Conservation (phyloP, 2,888 invertebrate genomes). For the Strigamia transsilvanica region DNA sequence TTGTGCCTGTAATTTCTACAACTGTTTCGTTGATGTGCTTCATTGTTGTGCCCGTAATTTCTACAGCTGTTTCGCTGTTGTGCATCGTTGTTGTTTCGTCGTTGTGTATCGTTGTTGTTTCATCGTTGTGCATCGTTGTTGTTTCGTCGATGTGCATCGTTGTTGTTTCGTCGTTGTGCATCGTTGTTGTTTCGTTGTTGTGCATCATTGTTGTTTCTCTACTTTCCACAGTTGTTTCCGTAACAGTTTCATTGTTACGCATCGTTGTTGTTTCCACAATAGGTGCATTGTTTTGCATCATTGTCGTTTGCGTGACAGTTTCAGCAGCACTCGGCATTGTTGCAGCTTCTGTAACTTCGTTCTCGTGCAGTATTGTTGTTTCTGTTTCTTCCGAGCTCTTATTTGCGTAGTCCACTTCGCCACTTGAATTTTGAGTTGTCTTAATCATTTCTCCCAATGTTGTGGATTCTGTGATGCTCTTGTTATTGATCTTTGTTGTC, state of each 20-base stretch:
- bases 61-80: no score
- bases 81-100: no score
- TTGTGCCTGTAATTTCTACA: no score
- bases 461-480: no score
- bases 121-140: no score
- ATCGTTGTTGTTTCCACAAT: not conserved
- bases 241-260: not conserved
- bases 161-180: no score
- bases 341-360: not conserved
- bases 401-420: not conserved
- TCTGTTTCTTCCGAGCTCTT: not conserved
- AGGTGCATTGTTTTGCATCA: not conserved
- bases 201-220: not conserved
- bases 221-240: not conserved
- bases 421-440: not conserved
- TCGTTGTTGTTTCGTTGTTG: not conserved
- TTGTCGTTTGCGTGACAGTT: not conserved
- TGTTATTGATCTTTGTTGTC: not conserved
- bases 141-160: no score
- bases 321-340: not conserved
- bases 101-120: no score
- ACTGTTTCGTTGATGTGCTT: no score
- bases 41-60: no score
- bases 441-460: no score
- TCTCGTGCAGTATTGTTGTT: not conserved